These are phyloP conservation scores for Turritopsis dohrnii DNA, from an alignment of 30 jellyfish, hydroid and myxozoan species.

Conservation along the genomic window DNA sequence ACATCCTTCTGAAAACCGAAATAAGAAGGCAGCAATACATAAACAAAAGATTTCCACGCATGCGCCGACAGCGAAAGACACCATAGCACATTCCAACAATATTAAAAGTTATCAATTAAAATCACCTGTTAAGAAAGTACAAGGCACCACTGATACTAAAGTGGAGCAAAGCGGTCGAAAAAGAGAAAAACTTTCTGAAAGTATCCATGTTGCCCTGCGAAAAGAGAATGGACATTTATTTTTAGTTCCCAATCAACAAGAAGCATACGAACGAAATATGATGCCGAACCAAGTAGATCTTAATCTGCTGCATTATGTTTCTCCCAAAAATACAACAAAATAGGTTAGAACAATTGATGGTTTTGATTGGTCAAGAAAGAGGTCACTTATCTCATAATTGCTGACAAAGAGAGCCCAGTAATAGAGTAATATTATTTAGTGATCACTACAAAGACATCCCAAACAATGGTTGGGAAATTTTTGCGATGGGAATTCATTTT, in stretches of 20 bases:
- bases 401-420: no score
- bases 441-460: not conserved
- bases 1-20: conserved; percentile 18
- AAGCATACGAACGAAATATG: conserved; percentile 9
- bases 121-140: not conserved
- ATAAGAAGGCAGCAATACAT: not conserved
- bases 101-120: not conserved
- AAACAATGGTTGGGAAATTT: not conserved
- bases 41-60: not conserved
- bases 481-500: no score
- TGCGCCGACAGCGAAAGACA: not conserved
- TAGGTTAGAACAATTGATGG: not conserved
- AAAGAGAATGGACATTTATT: conserved; percentile 23
- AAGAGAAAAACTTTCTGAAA: not conserved
- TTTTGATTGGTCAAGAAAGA: not conserved
- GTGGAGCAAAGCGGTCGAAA: not conserved
- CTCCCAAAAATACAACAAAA: not conserved
- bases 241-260: conserved; percentile 26
- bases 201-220: conserved; percentile 26
- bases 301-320: not conserved
- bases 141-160: not conserved
- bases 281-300: not conserved
- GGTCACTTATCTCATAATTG: no score
- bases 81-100: not conserved
- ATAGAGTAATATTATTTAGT: no score